These are phyloP conservation scores for Drosophila mimica DNA, from an alignment of 2,888 invertebrate species.

Conservation along the genomic window DNA sequence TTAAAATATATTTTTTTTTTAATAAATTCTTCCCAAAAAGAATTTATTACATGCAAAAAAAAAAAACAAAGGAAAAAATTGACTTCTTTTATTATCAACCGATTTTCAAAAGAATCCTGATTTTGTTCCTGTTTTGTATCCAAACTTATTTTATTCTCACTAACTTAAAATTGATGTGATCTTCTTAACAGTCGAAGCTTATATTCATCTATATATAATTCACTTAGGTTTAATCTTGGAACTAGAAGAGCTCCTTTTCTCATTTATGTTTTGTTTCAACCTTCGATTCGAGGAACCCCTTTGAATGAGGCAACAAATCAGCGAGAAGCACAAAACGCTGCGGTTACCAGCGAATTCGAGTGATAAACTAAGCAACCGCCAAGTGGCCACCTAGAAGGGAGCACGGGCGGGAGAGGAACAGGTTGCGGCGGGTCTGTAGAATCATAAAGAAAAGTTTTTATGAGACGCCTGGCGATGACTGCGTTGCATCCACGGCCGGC, in stretches of 20 bases:
- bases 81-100: background rate
- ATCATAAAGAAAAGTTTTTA: slow-evolving; percentile 69
- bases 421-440: slow-evolving; percentile 22
- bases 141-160: background rate
- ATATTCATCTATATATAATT: background rate
- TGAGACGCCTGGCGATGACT: slow-evolving; percentile 55
- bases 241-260: background rate
- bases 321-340: slow-evolving; percentile 52
- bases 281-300: slow-evolving; percentile 47
- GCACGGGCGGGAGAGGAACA: slow-evolving; percentile 1
- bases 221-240: background rate
- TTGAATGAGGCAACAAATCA: slow-evolving; percentile 70
- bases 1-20: background rate
- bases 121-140: background rate
- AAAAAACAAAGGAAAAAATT: background rate
- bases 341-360: slow-evolving; percentile 51
- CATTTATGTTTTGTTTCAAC: background rate
- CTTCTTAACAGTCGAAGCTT: background rate
- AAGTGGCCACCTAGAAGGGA: slow-evolving; percentile 41
- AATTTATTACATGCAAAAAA: background rate
- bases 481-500: slow-evolving; percentile 28
- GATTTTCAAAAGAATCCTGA: background rate
- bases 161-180: background rate
- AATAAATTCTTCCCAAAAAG: background rate
- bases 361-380: slow-evolving; percentile 55